phyloP scores from a whole-genome alignment of 2,888 invertebrate genomes.

The Pristionchus maxplancki region DNA sequence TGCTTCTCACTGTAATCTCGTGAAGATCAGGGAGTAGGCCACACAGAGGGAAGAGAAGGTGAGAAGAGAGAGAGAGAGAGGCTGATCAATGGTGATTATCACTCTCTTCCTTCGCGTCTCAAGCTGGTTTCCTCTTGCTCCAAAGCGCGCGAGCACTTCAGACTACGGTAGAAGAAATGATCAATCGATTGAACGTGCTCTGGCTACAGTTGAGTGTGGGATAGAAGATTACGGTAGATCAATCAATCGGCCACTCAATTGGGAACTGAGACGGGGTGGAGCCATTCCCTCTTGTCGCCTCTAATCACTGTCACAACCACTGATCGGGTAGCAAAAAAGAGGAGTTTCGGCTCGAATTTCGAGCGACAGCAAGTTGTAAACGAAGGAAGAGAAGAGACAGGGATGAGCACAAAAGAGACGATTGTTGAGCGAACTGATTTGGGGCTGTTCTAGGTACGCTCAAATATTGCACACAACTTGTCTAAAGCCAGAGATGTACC shows the following conservation, averaged over 20 bases:
- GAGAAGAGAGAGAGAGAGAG: constrained; percentile 10
- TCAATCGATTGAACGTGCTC: neutral
- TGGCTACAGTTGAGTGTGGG: neutral
- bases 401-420: neutral
- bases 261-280: constrained; percentile 11
- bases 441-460: neutral
- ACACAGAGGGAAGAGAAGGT: neutral
- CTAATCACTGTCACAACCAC: neutral
- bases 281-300: neutral
- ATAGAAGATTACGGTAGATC: neutral
- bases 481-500: too few species aligned
- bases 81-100: constrained; percentile 38
- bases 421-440: neutral
- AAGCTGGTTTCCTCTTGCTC: neutral
- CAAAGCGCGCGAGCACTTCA: neutral
- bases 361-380: neutral
- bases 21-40: neutral
- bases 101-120: constrained; percentile 16
- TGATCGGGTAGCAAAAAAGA: neutral
- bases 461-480: neutral
- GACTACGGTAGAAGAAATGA: neutral
- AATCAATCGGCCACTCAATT: neutral
- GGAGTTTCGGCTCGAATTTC: neutral
- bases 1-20: constrained; percentile 1
- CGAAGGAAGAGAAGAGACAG: neutral